Evolutionary conservation across 2,888 invertebrate species (phyloP).

Genomic region (Ditylenchus weischeri): DNA sequence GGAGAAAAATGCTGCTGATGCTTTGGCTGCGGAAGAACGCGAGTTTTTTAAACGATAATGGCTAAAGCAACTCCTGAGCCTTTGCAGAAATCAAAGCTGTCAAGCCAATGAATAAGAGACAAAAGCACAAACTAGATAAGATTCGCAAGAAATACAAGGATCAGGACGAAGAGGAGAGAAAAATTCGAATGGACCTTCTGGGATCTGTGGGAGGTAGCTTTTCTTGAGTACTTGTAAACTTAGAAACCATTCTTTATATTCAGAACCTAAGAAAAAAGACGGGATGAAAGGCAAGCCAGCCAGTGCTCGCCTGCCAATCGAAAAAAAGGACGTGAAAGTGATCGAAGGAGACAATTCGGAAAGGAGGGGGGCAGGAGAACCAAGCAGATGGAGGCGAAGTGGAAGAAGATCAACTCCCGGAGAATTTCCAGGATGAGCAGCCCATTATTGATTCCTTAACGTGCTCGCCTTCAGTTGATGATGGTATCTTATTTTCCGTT

Average conservation of each 20-base stretch:
- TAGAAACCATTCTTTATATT: background rate
- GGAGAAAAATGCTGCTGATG: constrained; percentile 1
- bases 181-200: constrained; percentile 74
- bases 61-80: too few relatives aligned
- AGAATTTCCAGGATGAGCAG: constrained; percentile 39
- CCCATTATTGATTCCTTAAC: constrained; percentile 38
- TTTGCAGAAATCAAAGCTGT: constrained; percentile 17
- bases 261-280: background rate
- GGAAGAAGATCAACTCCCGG: constrained; percentile 46
- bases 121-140: constrained; percentile 68
- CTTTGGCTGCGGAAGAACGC: background rate
- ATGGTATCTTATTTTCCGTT: constrained; percentile 87
- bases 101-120: constrained; percentile 50
- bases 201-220: constrained; percentile 28
- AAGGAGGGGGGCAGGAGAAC: constrained; percentile 35
- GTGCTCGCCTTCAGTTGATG: constrained; percentile 72
- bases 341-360: constrained; percentile 34
- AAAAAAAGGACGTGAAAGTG: background rate
- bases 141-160: constrained; percentile 91
- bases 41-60: background rate
- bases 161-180: constrained; percentile 91
- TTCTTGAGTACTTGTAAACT: background rate
- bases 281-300: background rate
- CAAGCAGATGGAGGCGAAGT: constrained; percentile 59
- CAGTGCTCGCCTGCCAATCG: too few relatives aligned